These are phyloP conservation scores for Anthoptus insignis DNA, from an alignment of 2,888 invertebrate species.

Conservation along the genomic window DNA sequence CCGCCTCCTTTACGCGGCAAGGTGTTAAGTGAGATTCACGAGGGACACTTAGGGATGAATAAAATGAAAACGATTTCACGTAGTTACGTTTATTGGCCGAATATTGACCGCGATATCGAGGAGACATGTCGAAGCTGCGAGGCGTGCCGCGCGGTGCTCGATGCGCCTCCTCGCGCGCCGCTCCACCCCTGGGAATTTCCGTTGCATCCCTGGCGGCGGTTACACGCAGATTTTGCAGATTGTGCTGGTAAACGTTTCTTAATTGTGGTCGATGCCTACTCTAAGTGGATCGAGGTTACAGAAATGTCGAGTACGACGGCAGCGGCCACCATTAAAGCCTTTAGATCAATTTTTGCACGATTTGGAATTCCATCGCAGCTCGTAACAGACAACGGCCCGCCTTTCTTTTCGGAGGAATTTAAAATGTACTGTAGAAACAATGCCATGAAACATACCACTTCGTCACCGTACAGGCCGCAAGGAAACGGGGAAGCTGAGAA, in stretches of 20 bases:
- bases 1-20: background rate
- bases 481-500: constrained; percentile 47
- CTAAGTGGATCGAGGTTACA: constrained; percentile 49
- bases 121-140: background rate
- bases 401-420: constrained; percentile 27
- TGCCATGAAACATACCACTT: constrained; percentile 38
- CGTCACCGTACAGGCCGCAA: constrained; percentile 43
- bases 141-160: background rate
- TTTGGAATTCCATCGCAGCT: too few species aligned
- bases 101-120: constrained; percentile 5
- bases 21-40: constrained; percentile 3
- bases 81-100: constrained; percentile 14
- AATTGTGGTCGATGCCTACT: constrained; percentile 46
- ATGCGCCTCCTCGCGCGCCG: background rate
- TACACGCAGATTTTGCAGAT: constrained; percentile 1
- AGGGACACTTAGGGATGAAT: constrained; percentile 6
- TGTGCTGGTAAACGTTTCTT: constrained; percentile 40
- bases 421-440: constrained; percentile 39
- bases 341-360: too few species aligned
- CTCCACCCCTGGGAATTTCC: constrained; percentile 17
- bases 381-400: too few species aligned
- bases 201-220: background rate
- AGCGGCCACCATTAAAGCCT: too few species aligned
- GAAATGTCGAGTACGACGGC: background rate
- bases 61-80: constrained; percentile 16